Evolutionary conservation across 2,888 invertebrate genomes (phyloP), one percentile per base, ranked within the genome.

Genomic region (Eupithecia inturbata): DNA sequence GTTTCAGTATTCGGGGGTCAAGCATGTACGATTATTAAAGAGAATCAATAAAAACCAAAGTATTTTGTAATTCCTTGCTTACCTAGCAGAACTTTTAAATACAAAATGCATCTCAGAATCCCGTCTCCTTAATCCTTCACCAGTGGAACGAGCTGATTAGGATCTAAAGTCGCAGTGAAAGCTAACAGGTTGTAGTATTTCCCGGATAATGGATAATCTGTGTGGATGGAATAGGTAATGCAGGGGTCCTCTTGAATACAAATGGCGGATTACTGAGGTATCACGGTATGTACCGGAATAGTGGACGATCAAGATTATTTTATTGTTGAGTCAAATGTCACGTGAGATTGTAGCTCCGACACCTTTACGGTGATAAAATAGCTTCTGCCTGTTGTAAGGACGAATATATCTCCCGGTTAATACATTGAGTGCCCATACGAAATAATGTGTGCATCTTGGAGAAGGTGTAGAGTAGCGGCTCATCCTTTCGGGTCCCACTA

Each of bases 141-240:
- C 53, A 53, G 22, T 53, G 22, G 53, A 53, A 53, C 53, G 53
- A 53, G 22, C 57, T 64, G 63, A 83, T 83, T 80, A 79, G 68
- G 71, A 80, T 81, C 80, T 81, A 74, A 80, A 77, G 31, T 39
- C 22, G 26, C 39, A 66, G 39, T 66, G 66, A 66, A 66, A 66
- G 66, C 39, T 66, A 66, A 78, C 78, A 71, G 78, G 78, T 76
- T 74, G 70, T 67, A 64, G 71, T 79, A 76, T 78, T 76, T 75
- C 76, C 75, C 72, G 78, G 71, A 77, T 77, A 78, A 77, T 74
- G 78, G 76, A 64, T 79, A 68, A 76, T 78, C 76, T 73, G 73
- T 80, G 80, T 77, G 80, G 74, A 77, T 77, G 74, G 80, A 80
- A 80, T 80, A 70, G 70, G 57, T 79, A 80, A 79, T 77, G 70